Evolutionary conservation across 2,888 invertebrate species (phyloP).

Genomic region (Phasia obesa): DNA sequence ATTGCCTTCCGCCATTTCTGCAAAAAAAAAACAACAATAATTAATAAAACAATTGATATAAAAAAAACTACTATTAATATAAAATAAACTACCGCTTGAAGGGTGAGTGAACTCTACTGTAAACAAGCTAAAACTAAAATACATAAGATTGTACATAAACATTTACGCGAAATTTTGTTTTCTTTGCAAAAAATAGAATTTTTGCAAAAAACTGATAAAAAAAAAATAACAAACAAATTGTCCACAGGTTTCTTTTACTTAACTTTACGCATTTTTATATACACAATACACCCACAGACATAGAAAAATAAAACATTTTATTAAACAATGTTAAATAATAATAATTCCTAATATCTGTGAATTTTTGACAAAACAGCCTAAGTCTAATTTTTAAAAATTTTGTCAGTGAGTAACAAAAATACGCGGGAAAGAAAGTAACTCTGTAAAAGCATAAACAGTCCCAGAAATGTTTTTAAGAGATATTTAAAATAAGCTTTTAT

Average conservation of each 20-base stretch:
- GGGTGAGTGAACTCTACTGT: slow-evolving; percentile 50
- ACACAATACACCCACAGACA: neutral
- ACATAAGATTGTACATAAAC: slow-evolving; percentile 30
- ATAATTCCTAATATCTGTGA: too few relatives aligned
- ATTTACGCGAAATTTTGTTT: slow-evolving; percentile 1
- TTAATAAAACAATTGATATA: slow-evolving; percentile 10
- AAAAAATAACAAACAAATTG: slow-evolving; percentile 3
- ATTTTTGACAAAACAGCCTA: too few relatives aligned
- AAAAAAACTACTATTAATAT: neutral
- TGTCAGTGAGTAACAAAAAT: too few relatives aligned
- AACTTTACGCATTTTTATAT: slow-evolving; percentile 26
- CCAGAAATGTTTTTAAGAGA: too few relatives aligned
- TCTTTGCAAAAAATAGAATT: slow-evolving; percentile 33
- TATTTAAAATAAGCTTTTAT: too few relatives aligned
- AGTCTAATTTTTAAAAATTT: too few relatives aligned
- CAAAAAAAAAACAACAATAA: slow-evolving; percentile 25
- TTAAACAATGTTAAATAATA: neutral
- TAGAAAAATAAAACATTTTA: neutral
- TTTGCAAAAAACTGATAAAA: neutral
- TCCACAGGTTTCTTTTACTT: slow-evolving; percentile 3
- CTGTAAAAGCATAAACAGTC: too few relatives aligned
- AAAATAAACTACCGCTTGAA: neutral
- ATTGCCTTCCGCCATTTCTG: slow-evolving; percentile 83
- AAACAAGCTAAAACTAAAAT: slow-evolving; percentile 46
- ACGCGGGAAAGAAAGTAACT: too few relatives aligned